A percentile compares a stretch with the other conserved stretches of the same genome.
Evolutionary conservation across 2,113 vertebrate species (phyloP).

Genomic region (Cricetomys ansorgei): DNA sequence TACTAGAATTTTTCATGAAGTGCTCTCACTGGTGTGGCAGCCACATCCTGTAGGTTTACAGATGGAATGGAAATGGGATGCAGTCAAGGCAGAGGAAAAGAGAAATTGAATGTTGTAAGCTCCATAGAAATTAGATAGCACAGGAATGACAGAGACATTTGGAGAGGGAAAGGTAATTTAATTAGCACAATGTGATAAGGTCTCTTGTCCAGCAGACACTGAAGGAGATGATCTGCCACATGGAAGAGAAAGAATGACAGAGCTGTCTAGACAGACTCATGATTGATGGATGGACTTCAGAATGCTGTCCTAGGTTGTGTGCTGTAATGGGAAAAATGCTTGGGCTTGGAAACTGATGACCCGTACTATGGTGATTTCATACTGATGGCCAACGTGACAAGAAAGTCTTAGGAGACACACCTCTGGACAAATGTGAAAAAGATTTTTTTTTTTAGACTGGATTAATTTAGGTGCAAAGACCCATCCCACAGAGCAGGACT

Average conservation of each 20-base stretch:
- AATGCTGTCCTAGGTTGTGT: neutral
- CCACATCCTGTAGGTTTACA: slow-evolving; percentile 42
- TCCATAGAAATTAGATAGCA: slow-evolving; percentile 61
- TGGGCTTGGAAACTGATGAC: neutral
- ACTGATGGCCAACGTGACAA: neutral
- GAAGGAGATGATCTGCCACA: slow-evolving; percentile 62
- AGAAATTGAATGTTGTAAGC: slow-evolving; percentile 72
- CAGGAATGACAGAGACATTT: slow-evolving; percentile 72
- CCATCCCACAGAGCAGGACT: neutral
- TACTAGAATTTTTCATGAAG: slow-evolving; percentile 21
- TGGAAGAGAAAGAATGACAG: slow-evolving; percentile 51
- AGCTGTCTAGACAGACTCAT: slow-evolving; percentile 32
- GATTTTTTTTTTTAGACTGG: neutral
- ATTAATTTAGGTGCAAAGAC: neutral
- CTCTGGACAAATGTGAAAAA: neutral
- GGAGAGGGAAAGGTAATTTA: slow-evolving; percentile 74
- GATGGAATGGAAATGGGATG: slow-evolving; percentile 58
- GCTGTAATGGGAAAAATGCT: neutral
- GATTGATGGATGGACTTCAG: slow-evolving; percentile 42
- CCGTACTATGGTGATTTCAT: neutral
- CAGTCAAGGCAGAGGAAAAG: slow-evolving; percentile 60
- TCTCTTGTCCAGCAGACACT: slow-evolving; percentile 51
- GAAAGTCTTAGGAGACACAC: neutral
- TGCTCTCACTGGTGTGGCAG: slow-evolving; percentile 42
- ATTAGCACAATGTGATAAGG: slow-evolving; percentile 74